phyloP scores from a whole-genome alignment of 2,888 invertebrate species.

The Coenonympha glycerion region DNA sequence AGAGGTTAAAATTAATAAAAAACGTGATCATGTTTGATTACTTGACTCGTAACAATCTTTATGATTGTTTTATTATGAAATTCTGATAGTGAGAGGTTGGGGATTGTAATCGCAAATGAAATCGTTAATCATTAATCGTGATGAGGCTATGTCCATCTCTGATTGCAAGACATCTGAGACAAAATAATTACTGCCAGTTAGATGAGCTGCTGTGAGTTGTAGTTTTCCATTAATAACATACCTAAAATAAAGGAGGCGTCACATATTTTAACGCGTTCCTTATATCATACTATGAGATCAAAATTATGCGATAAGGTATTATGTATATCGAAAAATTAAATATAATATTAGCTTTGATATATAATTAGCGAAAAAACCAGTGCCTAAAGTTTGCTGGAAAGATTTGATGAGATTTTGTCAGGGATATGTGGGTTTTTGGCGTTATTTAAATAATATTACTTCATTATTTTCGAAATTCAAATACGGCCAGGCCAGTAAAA shows the following conservation, averaged over 20 bases:
- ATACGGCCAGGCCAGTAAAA: constrained; percentile 40
- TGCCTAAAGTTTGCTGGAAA: constrained; percentile 60
- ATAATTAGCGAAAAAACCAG: constrained; percentile 68
- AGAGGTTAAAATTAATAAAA: too few relatives aligned
- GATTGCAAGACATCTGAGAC: too few relatives aligned
- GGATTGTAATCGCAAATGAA: too few relatives aligned
- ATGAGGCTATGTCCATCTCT: too few relatives aligned
- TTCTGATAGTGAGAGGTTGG: too few relatives aligned
- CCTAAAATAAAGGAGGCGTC: constrained; percentile 21
- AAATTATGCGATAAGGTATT: constrained; percentile 48
- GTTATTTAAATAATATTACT: not conserved
- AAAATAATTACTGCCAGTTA: not conserved
- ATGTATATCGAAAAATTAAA: constrained; percentile 55
- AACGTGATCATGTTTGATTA: too few relatives aligned
- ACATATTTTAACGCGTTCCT: constrained; percentile 12
- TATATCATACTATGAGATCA: constrained; percentile 16
- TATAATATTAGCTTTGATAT: constrained; percentile 67
- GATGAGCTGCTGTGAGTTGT: not conserved
- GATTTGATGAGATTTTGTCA: constrained; percentile 52
- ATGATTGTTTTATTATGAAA: too few relatives aligned
- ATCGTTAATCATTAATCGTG: too few relatives aligned
- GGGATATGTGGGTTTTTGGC: constrained; percentile 31
- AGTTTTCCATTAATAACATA: not conserved
- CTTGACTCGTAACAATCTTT: too few relatives aligned
- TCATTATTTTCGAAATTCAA: constrained; percentile 8